phyloP scores from a whole-genome alignment of 2,888 invertebrate species.

The Pogonocherus hispidulus region DNA sequence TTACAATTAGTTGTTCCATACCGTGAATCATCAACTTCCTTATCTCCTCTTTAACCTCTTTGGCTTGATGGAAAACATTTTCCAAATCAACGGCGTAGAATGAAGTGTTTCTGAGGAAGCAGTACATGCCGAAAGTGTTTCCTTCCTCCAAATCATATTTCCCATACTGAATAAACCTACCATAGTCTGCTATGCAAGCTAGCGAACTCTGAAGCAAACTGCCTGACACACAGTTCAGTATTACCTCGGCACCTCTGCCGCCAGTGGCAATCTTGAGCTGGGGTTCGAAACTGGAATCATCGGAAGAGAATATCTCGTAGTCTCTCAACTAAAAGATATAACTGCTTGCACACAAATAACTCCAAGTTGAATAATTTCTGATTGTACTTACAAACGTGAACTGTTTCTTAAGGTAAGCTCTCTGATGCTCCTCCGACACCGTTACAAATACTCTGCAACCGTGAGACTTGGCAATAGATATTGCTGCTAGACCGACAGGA shows the following conservation, averaged over 20 bases:
- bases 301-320: constrained; percentile 59
- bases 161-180: constrained; percentile 88
- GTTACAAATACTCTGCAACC: constrained; percentile 76
- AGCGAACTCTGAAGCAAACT: constrained; percentile 85
- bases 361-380: no score
- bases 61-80: constrained; percentile 72
- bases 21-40: constrained; percentile 75
- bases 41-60: constrained; percentile 72
- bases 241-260: constrained; percentile 91
- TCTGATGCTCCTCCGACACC: constrained; percentile 70
- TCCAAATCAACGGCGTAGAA: constrained; percentile 86
- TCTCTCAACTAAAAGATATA: constrained; percentile 59
- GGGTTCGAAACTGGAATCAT: constrained; percentile 84
- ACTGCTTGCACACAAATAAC: no score
- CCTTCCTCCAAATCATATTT: constrained; percentile 81
- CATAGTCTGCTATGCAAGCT: constrained; percentile 73
- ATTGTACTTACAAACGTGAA: constrained; percentile 60
- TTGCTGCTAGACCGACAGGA: constrained; percentile 81
- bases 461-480: constrained; percentile 73
- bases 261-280: constrained; percentile 85
- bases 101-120: constrained; percentile 82
- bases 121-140: constrained; percentile 80
- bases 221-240: constrained; percentile 91
- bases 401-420: constrained; percentile 59
- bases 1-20: constrained; percentile 75